Base-by-base conservation (phyloP, 2,113 vertebrate species). In the Mastomys coucha region DNA sequence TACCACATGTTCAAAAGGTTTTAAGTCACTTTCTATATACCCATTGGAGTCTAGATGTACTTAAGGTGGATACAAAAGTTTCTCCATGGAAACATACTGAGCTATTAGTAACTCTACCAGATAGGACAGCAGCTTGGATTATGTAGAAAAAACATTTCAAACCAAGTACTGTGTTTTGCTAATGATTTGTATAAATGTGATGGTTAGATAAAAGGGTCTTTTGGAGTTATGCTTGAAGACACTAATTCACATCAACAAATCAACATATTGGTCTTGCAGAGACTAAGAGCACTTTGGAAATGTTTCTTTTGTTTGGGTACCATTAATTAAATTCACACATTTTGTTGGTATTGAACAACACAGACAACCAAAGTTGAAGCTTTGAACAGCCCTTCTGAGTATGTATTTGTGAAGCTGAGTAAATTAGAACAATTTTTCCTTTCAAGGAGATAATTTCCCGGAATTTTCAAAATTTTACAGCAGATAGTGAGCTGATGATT, bases 161-260 rank as follows among this genome's bases (percentile, higher is more conserved):
- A 97, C 95, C 97, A 97, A 96, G 1, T 86, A 97, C 89, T 96
- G 97, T 95, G 97, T 98, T 98, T 95, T 98, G 98, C 96, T 98
- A 98, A 98, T 98, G 94, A 65, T 96, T 98, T 97, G 95, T 97
- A 97, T 96, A 98, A 98, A 98, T 95, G 98, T 98, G 98, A 98
- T 98, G 98, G 98, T 98, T 98, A 98, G 98, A 98, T 98, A 98
- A 98, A 98, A 98, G 96, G 89, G 60, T 49, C 70, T 96, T 97
- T 97, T 97, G 94, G 96, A 97, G 95, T 98, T 97, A 94, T 95
- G 92, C 96, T 98, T 0, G 45, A 98, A 98, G 97, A 98, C 93
- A 81, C 95, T 98, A 99, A 98, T 98, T 98, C 97, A 97, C 98
- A 98, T 98, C 98, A 98, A 96, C 97, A 98, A 98, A 98, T 98